Evolutionary conservation across 2,797 vertebrate genomes (phyloP), one percentile per base, ranked within the genome.

Genomic region (Sebastiscus tertius): DNA sequence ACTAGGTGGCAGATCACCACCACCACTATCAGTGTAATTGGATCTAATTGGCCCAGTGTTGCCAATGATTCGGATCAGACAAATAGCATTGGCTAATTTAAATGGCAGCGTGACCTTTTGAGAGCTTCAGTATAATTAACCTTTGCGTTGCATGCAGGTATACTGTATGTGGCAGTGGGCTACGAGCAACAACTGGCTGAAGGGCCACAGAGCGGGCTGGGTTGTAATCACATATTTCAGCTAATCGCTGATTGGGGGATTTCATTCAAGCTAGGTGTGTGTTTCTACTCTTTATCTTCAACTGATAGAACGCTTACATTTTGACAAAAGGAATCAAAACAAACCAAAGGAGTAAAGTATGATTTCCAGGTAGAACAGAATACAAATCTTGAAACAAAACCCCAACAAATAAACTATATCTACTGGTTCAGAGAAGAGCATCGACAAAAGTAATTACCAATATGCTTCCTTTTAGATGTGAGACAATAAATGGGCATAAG

Each of bases 51-150:
- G 93, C 91, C 92, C 92, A 83, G 82, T 85, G 90, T 93, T 94
- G 91, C 87, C 91, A 74, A 78, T 91, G 93, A 94, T 95, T 92
- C 81, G 75, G 88, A 94, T 95, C 93, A 94, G 94, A 95, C 92
- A 94, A 96, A 96, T 86, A 94, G 93, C 92, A 88, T 90, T 79
- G 88, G 93, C 92, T 91, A 92, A 95, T 94, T 88, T 93, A 95
- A 95, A 93, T 92, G 90, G 92, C 63, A 78, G 34, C 1, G 11
- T 95, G 93, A 95, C 95, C 95, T 96, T 96, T 95, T 86, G 81
- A 91, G 86, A 92, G 89, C 89, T 87, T 92, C 89, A 81, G 88
- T 90, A 93, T 95, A 94, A 96, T 96, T 96, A 96, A 95, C 94
- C 95, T 96, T 95, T 94, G 88, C 55, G 82, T 88, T 81, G 79